A percentile compares a stretch with the other conserved stretches of the same genome.
Evolutionary conservation across 2,113 vertebrate species (phyloP).

Genomic region (Diglossa brunneiventris): DNA sequence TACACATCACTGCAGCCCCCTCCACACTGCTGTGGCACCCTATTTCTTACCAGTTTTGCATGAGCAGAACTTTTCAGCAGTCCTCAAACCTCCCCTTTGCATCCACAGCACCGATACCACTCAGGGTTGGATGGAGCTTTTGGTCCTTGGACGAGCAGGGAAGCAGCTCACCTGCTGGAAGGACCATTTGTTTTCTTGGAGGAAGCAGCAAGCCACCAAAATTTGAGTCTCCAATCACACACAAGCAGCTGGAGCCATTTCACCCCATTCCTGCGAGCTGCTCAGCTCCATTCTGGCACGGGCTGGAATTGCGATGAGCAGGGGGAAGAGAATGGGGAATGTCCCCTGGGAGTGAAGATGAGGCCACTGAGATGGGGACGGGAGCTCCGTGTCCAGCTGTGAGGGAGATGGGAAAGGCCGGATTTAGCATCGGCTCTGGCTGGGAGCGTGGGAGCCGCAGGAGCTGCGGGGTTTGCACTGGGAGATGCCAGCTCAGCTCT

Average conservation of each 20-base stretch:
- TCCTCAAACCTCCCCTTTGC: too few species aligned
- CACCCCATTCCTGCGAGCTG: background rate
- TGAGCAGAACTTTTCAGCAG: background rate
- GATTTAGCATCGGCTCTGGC: background rate
- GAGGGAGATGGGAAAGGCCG: background rate
- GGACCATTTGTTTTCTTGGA: fast-evolving
- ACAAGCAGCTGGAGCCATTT: background rate
- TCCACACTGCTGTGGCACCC: background rate
- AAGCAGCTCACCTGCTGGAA: background rate
- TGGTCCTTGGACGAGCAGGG: background rate
- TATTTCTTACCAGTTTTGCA: background rate
- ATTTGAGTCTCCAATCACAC: fast-evolving
- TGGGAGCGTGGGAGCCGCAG: background rate
- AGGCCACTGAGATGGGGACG: background rate
- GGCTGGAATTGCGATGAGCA: background rate
- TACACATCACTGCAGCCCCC: fast-evolving
- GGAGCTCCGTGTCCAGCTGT: background rate
- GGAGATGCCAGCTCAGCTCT: fast-evolving
- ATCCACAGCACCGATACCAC: fast-evolving
- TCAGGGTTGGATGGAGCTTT: fast-evolving
- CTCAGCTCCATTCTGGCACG: background rate
- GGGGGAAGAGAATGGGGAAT: background rate
- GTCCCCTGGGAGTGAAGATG: background rate
- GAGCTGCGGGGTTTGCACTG: fast-evolving
- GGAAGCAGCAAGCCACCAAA: background rate